These are phyloP conservation scores for Phorcus lineatus DNA, from an alignment of 2,888 invertebrate species.

Conservation along the genomic window DNA sequence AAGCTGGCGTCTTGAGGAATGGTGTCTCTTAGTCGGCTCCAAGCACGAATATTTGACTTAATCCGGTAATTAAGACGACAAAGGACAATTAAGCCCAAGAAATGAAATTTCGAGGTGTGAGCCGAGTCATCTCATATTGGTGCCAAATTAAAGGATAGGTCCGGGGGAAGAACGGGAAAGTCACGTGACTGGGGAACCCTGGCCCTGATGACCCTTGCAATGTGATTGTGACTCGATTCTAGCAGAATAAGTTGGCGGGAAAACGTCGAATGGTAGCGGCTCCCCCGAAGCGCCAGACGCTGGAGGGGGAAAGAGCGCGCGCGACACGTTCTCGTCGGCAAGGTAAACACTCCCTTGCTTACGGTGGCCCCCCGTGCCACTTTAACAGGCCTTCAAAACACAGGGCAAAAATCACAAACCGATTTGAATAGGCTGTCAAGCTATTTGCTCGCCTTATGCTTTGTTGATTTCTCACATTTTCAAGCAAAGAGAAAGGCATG, in stretches of 20 bases:
- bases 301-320: background rate
- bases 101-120: slow-evolving; percentile 13
- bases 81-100: slow-evolving; percentile 4
- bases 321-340: slow-evolving; percentile 39
- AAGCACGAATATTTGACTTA: background rate
- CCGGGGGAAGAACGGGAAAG: background rate
- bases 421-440: slow-evolving; percentile 30
- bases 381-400: slow-evolving; percentile 30
- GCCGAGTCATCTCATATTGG: background rate
- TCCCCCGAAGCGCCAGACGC: background rate
- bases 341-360: slow-evolving; percentile 42
- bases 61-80: background rate
- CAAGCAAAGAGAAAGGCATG: slow-evolving; percentile 27
- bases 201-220: background rate
- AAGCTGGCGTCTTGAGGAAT: too few species aligned
- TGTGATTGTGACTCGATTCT: slow-evolving; percentile 19
- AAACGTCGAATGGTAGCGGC: slow-evolving; percentile 19
- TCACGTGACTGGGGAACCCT: background rate
- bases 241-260: slow-evolving; percentile 11
- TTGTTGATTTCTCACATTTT: slow-evolving; percentile 33
- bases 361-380: slow-evolving; percentile 40
- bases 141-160: slow-evolving; percentile 22
- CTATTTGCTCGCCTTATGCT: slow-evolving; percentile 34
- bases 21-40: background rate
- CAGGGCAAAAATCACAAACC: slow-evolving; percentile 33